Evolutionary conservation across 2,888 invertebrate genomes (phyloP).

Genomic region (Hydraecia micacea): DNA sequence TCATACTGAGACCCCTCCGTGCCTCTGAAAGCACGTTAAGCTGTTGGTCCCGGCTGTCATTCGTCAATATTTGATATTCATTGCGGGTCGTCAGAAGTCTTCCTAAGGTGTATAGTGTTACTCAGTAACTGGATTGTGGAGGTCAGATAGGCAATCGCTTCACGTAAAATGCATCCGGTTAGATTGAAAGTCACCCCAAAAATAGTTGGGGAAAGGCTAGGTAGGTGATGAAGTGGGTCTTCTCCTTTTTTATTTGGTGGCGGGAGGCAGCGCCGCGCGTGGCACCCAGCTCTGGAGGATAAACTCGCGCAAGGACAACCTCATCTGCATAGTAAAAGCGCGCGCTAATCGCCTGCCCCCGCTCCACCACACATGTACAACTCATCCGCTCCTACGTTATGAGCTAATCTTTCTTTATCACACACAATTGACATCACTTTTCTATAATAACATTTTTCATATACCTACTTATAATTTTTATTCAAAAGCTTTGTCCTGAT

Average conservation of each 20-base stretch:
- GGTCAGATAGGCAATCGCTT: not conserved
- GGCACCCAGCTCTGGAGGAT: not conserved
- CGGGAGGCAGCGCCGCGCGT: not conserved
- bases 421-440: not conserved
- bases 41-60: not conserved
- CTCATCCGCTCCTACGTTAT: not conserved
- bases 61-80: not conserved
- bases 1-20: no score
- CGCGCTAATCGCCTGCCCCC: not conserved
- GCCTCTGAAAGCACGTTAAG: not conserved
- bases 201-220: not conserved
- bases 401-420: not conserved
- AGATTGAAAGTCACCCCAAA: not conserved
- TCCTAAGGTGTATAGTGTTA: no score
- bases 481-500: no score
- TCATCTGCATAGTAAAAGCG: constrained; percentile 5
- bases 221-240: not conserved
- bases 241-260: not conserved
- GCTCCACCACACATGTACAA: not conserved
- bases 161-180: not conserved
- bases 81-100: not conserved
- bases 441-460: no score
- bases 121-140: not conserved
- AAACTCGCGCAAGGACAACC: constrained; percentile 14
- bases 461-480: no score